phyloP scores from a whole-genome alignment of 2,797 vertebrate genomes.

The Onychomys torridus region DNA sequence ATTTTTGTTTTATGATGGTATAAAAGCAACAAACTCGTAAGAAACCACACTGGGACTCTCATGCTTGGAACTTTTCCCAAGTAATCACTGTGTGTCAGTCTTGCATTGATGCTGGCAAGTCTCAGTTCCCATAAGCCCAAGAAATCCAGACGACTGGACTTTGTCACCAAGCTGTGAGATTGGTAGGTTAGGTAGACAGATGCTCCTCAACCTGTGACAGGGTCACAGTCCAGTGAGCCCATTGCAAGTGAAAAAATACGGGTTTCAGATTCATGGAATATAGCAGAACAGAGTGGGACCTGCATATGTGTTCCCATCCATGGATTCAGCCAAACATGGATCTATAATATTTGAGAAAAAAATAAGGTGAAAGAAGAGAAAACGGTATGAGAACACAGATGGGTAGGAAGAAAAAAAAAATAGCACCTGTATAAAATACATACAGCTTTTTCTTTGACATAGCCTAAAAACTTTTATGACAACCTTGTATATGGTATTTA shows the following conservation, averaged over 20 bases:
- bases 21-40: neutral
- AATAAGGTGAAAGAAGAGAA: neutral
- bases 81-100: neutral
- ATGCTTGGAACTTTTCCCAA: neutral
- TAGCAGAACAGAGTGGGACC: neutral
- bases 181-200: neutral
- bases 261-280: no score
- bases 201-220: no score
- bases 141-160: neutral
- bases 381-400: neutral
- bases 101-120: neutral
- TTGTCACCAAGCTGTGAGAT: neutral
- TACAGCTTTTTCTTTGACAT: neutral
- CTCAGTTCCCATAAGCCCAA: neutral
- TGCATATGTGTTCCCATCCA: neutral
- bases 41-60: neutral
- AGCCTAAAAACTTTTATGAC: neutral
- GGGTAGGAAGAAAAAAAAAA: neutral
- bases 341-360: neutral
- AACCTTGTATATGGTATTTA: neutral
- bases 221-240: neutral
- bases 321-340: neutral
- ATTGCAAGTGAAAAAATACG: neutral
- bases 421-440: neutral
- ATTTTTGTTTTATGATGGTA: neutral